Conservation (phyloP, 2,888 invertebrate genomes). For the Orthosia cruda region DNA sequence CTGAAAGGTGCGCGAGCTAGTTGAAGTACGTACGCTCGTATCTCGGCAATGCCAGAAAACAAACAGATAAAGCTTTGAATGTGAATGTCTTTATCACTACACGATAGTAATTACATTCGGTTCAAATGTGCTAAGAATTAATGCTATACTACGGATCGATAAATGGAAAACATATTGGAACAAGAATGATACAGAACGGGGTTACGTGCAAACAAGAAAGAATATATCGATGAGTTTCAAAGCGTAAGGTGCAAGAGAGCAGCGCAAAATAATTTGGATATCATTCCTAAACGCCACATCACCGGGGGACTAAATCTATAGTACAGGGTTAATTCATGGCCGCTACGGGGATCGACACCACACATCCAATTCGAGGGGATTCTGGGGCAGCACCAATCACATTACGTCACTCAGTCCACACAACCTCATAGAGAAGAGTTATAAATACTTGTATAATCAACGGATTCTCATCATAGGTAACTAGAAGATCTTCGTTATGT, state of each 20-base stretch:
- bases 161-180: conserved; percentile 72
- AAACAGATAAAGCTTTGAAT: conserved; percentile 91
- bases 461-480: conserved; percentile 36
- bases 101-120: conserved; percentile 73
- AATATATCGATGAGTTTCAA: conserved; percentile 76
- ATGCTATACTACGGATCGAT: conserved; percentile 76
- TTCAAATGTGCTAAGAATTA: conserved; percentile 77
- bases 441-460: conserved; percentile 46
- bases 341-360: conserved; percentile 86
- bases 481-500: conserved; percentile 47
- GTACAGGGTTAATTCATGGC: conserved; percentile 80
- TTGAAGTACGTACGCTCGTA: conserved; percentile 81
- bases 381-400: conserved; percentile 92
- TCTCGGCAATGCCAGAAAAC: conserved; percentile 92
- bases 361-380: conserved; percentile 86
- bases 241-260: conserved; percentile 79
- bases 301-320: conserved; percentile 81
- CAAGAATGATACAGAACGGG: conserved; percentile 68
- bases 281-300: conserved; percentile 81
- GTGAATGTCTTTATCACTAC: conserved; percentile 78
- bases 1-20: conserved; percentile 77
- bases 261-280: conserved; percentile 81
- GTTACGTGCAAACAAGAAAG: conserved; percentile 78
- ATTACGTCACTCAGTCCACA: conserved; percentile 86
- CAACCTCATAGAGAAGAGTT: conserved; percentile 86